Evolutionary conservation across 1,140 invertebrate genomes (phyloP), one percentile per base, ranked within the genome.

Genomic region (Odontomachus brunneus): DNA sequence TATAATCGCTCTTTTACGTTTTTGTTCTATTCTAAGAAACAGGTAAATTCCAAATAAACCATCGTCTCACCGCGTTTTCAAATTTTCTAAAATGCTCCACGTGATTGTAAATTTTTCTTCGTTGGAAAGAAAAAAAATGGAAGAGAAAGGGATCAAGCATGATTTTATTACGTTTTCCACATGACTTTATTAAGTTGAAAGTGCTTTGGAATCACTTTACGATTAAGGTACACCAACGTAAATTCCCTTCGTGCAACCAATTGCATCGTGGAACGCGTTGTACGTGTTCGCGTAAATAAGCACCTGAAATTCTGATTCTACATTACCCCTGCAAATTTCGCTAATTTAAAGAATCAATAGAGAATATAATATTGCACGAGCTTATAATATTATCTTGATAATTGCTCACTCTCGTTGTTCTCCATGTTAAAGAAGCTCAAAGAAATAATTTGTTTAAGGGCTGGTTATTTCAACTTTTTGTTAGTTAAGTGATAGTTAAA

Each of bases 1-100:
- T 80, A 71, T 80, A 80, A 80, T 80, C 33, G 63, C 17, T 33
- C 66, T 59, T 4, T 7, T 74, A 17, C 29, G 17, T 71, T 59
- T 57, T 48, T n/a, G 38, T 11, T n/a, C n/a, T 44, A 44, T 11
- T 44, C 9, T 44, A 7, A 11, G 38, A 11, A 69, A 71, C 57
- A 80, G 19, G 17, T 71, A 22, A 69, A 80, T 59, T 57, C 44
- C 19, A 0, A 48, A 22, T 17, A 67, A 69, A 29, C 14, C 15
- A 44, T 9, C 14, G 9, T 29, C 24, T 14, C 19, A 9, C 17
- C 14, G 1, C 53, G 33, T 66, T 53, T 22, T 15, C 4, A 4
- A 33, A 67, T 19, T 69, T 78, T 24, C 17, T 15, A 1, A 12
- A 1, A 24, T 22, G 19, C 11, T 53, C 66, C 38, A 15, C 29